A percentile compares a stretch with the other conserved stretches of the same genome.
phyloP scores from a whole-genome alignment of 2,888 invertebrate species.

The Sarcophaga caerulescens region DNA sequence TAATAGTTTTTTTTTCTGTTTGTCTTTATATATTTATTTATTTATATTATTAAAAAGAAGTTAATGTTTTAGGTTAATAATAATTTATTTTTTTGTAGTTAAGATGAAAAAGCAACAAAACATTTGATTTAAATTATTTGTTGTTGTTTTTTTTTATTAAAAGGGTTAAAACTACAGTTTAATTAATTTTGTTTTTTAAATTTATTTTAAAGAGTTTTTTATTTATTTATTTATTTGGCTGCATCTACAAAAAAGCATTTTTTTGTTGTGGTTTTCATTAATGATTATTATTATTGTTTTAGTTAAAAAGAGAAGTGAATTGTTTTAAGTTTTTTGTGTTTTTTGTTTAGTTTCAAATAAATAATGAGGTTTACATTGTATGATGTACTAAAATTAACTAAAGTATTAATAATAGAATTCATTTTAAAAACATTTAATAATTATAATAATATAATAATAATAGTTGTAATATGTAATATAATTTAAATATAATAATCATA shows the following conservation, averaged over 20 bases:
- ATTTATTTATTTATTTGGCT: constrained; percentile 64
- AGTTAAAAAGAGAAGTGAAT: constrained; percentile 56
- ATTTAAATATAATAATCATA: neutral
- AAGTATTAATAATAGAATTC: constrained; percentile 66
- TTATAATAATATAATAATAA: constrained; percentile 42
- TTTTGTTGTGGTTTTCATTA: constrained; percentile 46
- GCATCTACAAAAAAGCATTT: constrained; percentile 75
- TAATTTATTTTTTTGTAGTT: constrained; percentile 65
- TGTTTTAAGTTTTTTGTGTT: constrained; percentile 63
- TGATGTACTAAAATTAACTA: constrained; percentile 68
- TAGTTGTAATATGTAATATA: constrained; percentile 38
- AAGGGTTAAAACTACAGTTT: constrained; percentile 56
- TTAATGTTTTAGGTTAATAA: constrained; percentile 52
- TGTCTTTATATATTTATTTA: constrained; percentile 21
- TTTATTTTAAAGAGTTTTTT: constrained; percentile 14
- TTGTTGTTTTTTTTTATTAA: constrained; percentile 65
- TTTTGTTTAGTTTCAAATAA: constrained; percentile 65
- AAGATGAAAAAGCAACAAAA: constrained; percentile 57
- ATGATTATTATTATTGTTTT: constrained; percentile 63
- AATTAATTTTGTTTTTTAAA: neutral
- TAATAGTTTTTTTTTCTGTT: constrained; percentile 48
- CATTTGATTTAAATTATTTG: neutral
- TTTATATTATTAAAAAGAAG: constrained; percentile 59
- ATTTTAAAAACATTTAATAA: constrained; percentile 67
- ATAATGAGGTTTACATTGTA: constrained; percentile 71